Percentiles rank a stretch among this genome's conserved stretches.
Conservation (phyloP, 2,797 vertebrate genomes). For the Helarctos malayanus region DNA sequence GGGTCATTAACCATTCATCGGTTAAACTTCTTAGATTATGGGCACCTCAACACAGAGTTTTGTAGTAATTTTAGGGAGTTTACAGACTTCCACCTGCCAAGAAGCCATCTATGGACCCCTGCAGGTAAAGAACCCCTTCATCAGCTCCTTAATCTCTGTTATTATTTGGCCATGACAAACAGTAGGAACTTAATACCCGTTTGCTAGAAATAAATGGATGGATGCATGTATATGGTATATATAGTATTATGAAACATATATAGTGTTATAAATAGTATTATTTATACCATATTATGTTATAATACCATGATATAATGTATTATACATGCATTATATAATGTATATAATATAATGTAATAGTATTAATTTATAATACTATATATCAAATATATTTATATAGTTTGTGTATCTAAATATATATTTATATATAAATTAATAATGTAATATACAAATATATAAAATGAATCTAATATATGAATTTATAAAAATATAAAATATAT, state of each 20-base stretch:
- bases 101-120: background rate
- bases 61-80: background rate
- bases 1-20: no score
- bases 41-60: background rate
- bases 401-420: background rate
- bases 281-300: background rate
- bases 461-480: background rate
- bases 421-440: background rate
- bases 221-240: background rate
- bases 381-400: background rate
- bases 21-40: background rate
- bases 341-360: background rate
- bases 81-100: background rate
- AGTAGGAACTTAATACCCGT: background rate
- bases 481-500: background rate
- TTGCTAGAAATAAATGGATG: slow-evolving; percentile 28
- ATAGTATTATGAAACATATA: background rate
- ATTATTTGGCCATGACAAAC: background rate
- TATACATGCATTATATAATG: background rate
- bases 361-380: background rate
- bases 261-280: background rate
- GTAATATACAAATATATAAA: background rate
- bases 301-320: background rate
- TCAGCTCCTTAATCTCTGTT: background rate
- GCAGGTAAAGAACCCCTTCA: background rate